phyloP scores from a whole-genome alignment of 2,797 vertebrate genomes.

The Brachymystax lenok region DNA sequence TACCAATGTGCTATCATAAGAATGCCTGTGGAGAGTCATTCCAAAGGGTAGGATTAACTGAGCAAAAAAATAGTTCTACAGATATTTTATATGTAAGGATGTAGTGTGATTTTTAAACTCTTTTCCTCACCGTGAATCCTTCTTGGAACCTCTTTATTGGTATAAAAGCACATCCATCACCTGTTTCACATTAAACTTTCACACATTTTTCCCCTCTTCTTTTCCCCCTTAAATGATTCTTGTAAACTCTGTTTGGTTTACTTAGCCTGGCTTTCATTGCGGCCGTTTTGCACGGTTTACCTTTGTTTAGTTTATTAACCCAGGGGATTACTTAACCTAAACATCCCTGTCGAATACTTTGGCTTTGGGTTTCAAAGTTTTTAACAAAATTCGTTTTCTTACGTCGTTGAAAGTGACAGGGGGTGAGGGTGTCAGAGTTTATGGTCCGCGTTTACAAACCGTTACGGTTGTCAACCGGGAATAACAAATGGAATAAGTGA shows the following conservation, averaged over 20 bases:
- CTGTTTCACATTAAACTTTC: conserved; percentile 91
- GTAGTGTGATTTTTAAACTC: conserved; percentile 42
- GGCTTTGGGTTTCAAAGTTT: conserved; percentile 87
- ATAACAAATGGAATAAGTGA: conserved; percentile 41
- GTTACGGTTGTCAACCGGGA: conserved; percentile 54
- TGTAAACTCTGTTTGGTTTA: conserved; percentile 96
- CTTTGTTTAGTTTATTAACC: conserved; percentile 99
- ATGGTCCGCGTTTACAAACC: conserved; percentile 79
- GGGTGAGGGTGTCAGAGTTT: conserved; percentile 79
- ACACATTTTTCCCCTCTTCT: conserved; percentile 75
- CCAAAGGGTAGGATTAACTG: conserved; percentile 2
- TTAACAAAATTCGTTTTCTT: conserved; percentile 82
- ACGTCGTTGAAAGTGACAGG: conserved; percentile 80
- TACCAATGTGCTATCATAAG: conserved; percentile 16
- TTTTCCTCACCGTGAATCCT: conserved; percentile 43
- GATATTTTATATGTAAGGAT: conserved; percentile 21
- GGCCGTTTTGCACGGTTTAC: conserved; percentile 94
- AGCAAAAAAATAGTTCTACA: conserved; percentile 10
- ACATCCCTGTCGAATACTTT: conserved; percentile 88
- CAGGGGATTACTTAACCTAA: conserved; percentile 95
- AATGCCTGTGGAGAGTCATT: conserved; percentile 31
- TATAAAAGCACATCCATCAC: conserved; percentile 76
- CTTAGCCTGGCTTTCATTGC: conserved; percentile 99
- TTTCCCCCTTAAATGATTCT: conserved; percentile 80
- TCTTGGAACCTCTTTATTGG: conserved; percentile 56